Conservation (phyloP, 2,888 invertebrate species). For the Blastobasis lacticolella region DNA sequence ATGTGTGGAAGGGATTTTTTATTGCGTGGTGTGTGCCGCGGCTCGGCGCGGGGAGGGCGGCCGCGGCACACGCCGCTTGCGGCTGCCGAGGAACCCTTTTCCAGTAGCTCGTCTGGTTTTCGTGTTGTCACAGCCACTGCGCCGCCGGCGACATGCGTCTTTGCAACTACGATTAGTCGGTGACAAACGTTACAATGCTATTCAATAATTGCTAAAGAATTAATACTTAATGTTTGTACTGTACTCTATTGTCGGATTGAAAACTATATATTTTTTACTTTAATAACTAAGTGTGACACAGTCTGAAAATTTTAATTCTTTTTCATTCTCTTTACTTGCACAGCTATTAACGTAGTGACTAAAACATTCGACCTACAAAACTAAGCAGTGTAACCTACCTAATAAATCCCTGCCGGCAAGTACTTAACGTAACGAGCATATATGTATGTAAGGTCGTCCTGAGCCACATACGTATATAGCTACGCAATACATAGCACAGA, state of each 20-base stretch:
- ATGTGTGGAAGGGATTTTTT: conserved; percentile 67
- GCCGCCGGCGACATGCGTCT: conserved; percentile 29
- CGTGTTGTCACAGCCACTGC: conserved; percentile 19
- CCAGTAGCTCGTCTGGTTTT: too few relatives aligned
- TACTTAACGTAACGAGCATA: background rate
- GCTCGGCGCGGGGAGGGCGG: conserved; percentile 14
- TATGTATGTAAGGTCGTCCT: background rate
- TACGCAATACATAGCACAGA: background rate
- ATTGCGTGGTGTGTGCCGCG: conserved; percentile 56
- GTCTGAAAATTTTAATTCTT: too few relatives aligned
- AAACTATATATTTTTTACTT: too few relatives aligned
- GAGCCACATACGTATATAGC: background rate
- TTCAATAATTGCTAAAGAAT: too few relatives aligned
- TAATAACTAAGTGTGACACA: too few relatives aligned
- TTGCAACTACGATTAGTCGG: background rate
- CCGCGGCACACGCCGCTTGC: conserved; percentile 11
- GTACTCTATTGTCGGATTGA: too few relatives aligned
- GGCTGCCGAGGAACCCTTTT: conserved; percentile 18
- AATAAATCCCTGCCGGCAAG: background rate
- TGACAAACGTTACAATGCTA: too few relatives aligned
- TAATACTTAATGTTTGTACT: too few relatives aligned
- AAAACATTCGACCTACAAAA: too few relatives aligned
- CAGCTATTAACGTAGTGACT: too few relatives aligned
- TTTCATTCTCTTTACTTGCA: too few relatives aligned
- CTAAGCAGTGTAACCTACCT: too few relatives aligned